A percentile compares a stretch with the other conserved stretches of the same genome.
phyloP scores from a whole-genome alignment of 2,113 vertebrate species.

The Chloroceryle aenea region DNA sequence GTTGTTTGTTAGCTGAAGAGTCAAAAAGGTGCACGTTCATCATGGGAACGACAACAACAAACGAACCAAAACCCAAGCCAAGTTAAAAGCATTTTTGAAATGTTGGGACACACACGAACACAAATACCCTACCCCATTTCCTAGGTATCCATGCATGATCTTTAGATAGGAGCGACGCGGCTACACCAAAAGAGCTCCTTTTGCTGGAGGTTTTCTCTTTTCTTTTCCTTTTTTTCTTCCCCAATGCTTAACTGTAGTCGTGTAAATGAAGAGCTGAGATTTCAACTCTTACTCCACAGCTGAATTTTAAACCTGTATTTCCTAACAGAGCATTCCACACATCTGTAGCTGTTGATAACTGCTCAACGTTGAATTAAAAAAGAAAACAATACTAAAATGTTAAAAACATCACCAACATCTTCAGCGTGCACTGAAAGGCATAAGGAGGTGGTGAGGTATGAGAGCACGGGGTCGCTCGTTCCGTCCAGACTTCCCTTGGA shows the following conservation, averaged over 20 bases:
- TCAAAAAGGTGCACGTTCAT: slow-evolving; percentile 36
- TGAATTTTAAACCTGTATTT: slow-evolving; percentile 21
- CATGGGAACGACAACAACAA: not conserved
- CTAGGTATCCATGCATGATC: slow-evolving; percentile 49
- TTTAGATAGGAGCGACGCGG: not conserved
- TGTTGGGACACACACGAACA: slow-evolving; percentile 58
- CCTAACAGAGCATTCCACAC: not conserved
- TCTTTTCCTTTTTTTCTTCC: too few relatives aligned
- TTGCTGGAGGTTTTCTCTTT: not conserved
- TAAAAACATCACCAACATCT: not conserved
- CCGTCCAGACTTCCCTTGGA: not conserved
- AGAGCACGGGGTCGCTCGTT: not conserved
- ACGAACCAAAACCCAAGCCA: not conserved
- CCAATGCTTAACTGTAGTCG: not conserved
- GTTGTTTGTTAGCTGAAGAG: not conserved
- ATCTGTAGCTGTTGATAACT: not conserved
- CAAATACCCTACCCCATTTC: not conserved
- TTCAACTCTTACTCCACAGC: not conserved
- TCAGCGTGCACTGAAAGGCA: slow-evolving; percentile 10
- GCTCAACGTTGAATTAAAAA: not conserved
- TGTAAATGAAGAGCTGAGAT: not conserved
- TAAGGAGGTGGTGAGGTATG: not conserved
- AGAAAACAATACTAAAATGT: not conserved
- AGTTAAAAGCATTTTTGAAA: slow-evolving; percentile 53
- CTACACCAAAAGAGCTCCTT: not conserved